Evolutionary conservation across 2,888 invertebrate species (phyloP), one percentile per base, ranked within the genome.

Genomic region (Euproctis similis): DNA sequence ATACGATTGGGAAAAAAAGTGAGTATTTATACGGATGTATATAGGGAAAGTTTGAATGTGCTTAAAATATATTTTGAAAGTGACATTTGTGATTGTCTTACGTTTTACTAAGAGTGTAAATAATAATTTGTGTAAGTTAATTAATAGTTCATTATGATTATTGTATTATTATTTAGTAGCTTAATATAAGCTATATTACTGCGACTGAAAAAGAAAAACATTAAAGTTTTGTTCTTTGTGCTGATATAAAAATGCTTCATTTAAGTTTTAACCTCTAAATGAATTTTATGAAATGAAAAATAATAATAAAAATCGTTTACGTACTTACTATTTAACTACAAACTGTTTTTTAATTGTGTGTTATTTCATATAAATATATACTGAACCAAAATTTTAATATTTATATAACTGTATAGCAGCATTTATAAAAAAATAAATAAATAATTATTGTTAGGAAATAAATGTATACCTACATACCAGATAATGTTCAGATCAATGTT

Each of bases 71-170:
- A n/a, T n/a, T n/a, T 51, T 55, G 59, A 58, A 47, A 67, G 65
- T 74, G 66, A n/a, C 68, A 71, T 74, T 72, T 72, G 67, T 66
- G 63, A 69, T 61, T 73, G 50, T 63, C 56, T 61, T 73, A 61
- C 41, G 53, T 64, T 71, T 19, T 46, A 59, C 31, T 59, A 63
- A 66, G 59, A 68, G 48, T 82, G 81, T 82, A 82, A 75, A 81
- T 80, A n/a, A n/a, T n/a, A 82, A 62, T 73, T 75, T 75, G 43
- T 63, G 61, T 80, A 76, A 77, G 76, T 73, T 75, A 69, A 8
- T 8, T 56, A 44, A 53, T 73, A 68, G 61, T 64, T 59, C 42
- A 53, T 63, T 67, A 63, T 59, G 52, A 59, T 59, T 55, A 59
- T 53, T 50, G 42, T 57, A 59, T 66, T 59, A 61, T 71, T 77